Percentiles rank a stretch among this genome's conserved stretches.
Conservation (phyloP, 2,888 invertebrate species). For the Merodon equestris region DNA sequence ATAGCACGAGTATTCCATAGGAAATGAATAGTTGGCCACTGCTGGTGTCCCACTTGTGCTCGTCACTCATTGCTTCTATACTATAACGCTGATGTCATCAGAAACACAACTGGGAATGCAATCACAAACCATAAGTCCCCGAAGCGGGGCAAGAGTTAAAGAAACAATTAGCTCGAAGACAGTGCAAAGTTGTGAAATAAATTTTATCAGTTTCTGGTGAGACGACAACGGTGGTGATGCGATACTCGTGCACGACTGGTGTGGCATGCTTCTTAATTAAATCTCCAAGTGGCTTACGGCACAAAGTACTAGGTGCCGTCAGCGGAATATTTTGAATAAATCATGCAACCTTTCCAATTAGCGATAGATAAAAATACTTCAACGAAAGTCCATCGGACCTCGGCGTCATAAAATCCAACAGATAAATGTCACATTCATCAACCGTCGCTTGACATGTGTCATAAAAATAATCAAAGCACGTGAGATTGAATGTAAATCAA, state of each 20-base stretch:
- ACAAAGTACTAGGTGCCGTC: no score
- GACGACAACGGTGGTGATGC: background rate
- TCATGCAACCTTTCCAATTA: no score
- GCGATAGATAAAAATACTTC: background rate
- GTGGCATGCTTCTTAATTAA: no score
- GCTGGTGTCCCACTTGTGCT: slow-evolving; percentile 24
- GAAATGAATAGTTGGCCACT: slow-evolving; percentile 23
- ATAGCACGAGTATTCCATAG: slow-evolving; percentile 26
- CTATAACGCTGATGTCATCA: slow-evolving; percentile 23
- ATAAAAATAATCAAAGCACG: slow-evolving; percentile 50
- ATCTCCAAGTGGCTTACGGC: no score
- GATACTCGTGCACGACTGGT: no score
- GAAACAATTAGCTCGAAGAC: no score
- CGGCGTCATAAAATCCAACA: slow-evolving; percentile 42
- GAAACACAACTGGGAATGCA: slow-evolving; percentile 11
- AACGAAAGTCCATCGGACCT: no score
- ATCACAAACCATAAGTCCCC: no score
- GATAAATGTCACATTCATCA: slow-evolving; percentile 56
- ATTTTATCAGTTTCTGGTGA: slow-evolving; percentile 17
- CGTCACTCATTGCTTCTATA: slow-evolving; percentile 23
- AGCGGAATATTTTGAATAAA: no score
- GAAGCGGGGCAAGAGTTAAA: no score
- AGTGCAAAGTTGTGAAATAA: slow-evolving; percentile 44
- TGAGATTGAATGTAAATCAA: slow-evolving; percentile 49
- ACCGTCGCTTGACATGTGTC: slow-evolving; percentile 34